These are phyloP conservation scores for Cylloceria caligata DNA, from an alignment of 2,888 invertebrate species.

Conservation along the genomic window DNA sequence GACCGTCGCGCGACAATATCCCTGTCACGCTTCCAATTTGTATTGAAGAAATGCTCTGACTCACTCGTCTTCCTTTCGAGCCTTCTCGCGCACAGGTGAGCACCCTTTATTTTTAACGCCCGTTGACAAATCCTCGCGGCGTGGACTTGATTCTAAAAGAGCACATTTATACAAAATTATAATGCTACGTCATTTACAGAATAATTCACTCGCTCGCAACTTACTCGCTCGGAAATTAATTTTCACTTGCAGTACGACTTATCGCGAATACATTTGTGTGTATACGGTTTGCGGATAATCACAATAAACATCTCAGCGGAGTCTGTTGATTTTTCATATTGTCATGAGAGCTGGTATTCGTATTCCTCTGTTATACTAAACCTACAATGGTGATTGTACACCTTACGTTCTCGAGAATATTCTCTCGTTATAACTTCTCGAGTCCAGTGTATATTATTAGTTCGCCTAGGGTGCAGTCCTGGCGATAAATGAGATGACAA, in stretches of 20 bases:
- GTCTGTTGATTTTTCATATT: conserved; percentile 52
- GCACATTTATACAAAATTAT: conserved; percentile 23
- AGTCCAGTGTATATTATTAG: conserved; percentile 13
- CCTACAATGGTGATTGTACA: conserved; percentile 11
- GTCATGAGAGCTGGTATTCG: not conserved
- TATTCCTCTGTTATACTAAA: not conserved
- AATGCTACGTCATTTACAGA: not conserved
- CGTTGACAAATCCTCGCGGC: conserved; percentile 68
- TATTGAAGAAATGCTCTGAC: conserved; percentile 30
- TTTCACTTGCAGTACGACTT: not conserved
- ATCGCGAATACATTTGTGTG: conserved; percentile 3
- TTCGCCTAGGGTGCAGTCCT: conserved; percentile 33
- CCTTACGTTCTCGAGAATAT: conserved; percentile 1
- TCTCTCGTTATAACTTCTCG: conserved; percentile 16
- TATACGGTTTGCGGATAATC: conserved; percentile 19
- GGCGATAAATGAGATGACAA: conserved; percentile 62
- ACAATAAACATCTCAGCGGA: conserved; percentile 24
- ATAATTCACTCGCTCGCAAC: conserved; percentile 41
- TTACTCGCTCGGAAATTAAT: conserved; percentile 34
- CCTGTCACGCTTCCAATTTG: conserved; percentile 57
- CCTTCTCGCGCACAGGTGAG: conserved; percentile 23
- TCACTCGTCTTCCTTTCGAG: conserved; percentile 23
- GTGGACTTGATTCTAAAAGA: conserved; percentile 63
- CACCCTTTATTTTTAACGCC: conserved; percentile 68
- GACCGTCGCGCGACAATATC: conserved; percentile 44